Percentiles rank a stretch among this genome's conserved stretches.
Conservation (phyloP, 2,113 vertebrate genomes). For the Podarcis cretensis region DNA sequence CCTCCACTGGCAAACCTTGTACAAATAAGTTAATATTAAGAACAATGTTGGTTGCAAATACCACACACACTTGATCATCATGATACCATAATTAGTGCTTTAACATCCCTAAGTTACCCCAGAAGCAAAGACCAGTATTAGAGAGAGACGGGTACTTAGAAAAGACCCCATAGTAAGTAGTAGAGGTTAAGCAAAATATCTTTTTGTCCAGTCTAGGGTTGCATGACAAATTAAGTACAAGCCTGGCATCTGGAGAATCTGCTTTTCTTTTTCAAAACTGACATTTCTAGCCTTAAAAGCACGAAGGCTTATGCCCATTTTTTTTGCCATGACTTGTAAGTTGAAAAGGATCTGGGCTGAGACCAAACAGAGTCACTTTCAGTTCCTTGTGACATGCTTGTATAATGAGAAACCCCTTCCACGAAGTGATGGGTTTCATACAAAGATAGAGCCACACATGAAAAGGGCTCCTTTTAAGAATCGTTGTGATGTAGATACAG, state of each 20-base stretch:
- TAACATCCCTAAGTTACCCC: neutral
- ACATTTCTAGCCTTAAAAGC: neutral
- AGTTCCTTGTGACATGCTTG: neutral
- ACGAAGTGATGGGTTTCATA: neutral
- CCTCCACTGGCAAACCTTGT: neutral
- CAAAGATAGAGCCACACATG: neutral
- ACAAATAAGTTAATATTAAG: slow-evolving; percentile 15
- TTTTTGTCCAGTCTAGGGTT: no score
- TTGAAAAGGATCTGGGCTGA: neutral
- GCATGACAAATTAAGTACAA: neutral
- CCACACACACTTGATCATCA: neutral
- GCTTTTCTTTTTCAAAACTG: neutral
- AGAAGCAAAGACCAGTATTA: neutral
- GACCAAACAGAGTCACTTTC: neutral
- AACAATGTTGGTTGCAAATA: neutral
- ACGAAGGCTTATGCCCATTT: neutral
- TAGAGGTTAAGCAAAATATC: neutral
- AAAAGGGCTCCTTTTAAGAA: neutral
- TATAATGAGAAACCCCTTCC: neutral
- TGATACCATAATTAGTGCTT: neutral
- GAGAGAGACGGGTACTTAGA: neutral
- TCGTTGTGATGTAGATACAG: neutral
- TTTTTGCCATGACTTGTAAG: neutral
- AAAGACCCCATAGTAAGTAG: neutral
- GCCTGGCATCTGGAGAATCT: neutral